Conservation (phyloP, 2,797 vertebrate genomes). For the Lophotriccus pileatus region DNA sequence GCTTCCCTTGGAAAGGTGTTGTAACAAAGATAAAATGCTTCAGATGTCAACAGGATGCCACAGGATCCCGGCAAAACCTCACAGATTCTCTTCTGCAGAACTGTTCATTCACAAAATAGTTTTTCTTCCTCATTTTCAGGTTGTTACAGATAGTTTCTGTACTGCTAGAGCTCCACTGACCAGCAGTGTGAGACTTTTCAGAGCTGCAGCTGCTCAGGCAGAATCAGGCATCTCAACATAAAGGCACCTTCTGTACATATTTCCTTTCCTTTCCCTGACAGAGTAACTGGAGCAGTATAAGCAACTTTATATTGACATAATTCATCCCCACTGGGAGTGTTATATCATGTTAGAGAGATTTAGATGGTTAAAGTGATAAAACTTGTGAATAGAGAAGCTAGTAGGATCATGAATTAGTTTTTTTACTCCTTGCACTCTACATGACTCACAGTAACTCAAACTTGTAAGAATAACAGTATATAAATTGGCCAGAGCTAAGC, state of each 20-base stretch:
- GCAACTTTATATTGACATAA: slow-evolving; percentile 19
- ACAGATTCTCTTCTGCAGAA: background rate
- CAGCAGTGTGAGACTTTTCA: background rate
- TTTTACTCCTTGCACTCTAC: slow-evolving; percentile 25
- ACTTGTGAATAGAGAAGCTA: background rate
- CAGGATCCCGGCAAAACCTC: background rate
- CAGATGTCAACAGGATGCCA: background rate
- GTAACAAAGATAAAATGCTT: background rate
- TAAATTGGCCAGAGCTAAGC: slow-evolving; percentile 21
- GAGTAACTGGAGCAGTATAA: background rate
- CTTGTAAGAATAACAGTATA: slow-evolving; percentile 40
- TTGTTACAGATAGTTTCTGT: background rate
- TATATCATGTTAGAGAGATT: slow-evolving; percentile 52
- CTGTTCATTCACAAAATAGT: background rate
- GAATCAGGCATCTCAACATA: background rate
- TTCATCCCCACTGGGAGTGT: slow-evolving; percentile 20
- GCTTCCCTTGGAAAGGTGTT: background rate
- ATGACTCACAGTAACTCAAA: slow-evolving; percentile 37
- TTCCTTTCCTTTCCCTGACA: background rate
- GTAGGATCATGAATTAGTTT: slow-evolving; percentile 24
- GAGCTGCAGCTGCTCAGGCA: background rate
- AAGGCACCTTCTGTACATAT: background rate
- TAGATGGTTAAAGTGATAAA: slow-evolving; percentile 51
- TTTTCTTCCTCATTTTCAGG: background rate
- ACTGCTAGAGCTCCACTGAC: background rate